Base-by-base conservation (phyloP, 2,797 vertebrate species). In the Setipinna tenuifilis region DNA sequence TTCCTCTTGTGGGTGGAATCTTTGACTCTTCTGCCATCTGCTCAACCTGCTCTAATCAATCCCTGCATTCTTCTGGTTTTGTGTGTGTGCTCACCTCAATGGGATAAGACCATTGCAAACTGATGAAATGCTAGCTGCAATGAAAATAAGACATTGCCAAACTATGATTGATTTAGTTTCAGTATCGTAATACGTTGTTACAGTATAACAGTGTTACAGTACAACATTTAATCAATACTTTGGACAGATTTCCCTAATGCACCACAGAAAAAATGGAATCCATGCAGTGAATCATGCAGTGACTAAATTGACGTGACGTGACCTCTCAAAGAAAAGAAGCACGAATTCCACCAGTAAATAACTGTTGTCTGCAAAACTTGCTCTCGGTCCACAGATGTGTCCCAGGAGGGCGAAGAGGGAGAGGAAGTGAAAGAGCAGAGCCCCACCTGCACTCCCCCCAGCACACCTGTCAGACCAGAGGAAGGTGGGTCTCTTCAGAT, bases 381-480 rank as follows among this genome's bases (percentile, higher is more conserved):
- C 2, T 19, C 28, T 35, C 0, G 28, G 25, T 59, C 86, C 89
- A 78, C 87, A 96, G 95, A 95, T 84, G 31, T 4, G 10, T 17
- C 19, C 5, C 71, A 17, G 17, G 85, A 89, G 48, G 92, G 93
- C 12, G 94, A 93, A 86, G 97, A 97, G 23, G 81, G 83, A 9
- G 96, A 96, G 25, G 94, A 94, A 19, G 91, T 94, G 81, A 96
- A 96, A 85, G 97, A 93, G 82, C 93, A 92, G 71, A 95, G 95
- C 65, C 92, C 94, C 50, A 96, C 95, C 83, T 93, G 94, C 89
- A 98, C 98, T 0, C 98, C 98, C 48, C 97, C 98, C 84, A 98
- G 97, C 87, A 97, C 97, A 19, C 98, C 97, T 0, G 89, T 97
- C 88, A 96, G 96, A 93, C 93, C 95, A 89, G 98, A 98, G 87